Evolutionary conservation across 2,797 vertebrate genomes (phyloP), one percentile per base, ranked within the genome.

Genomic region (Phrynocephalus guinanensis): DNA sequence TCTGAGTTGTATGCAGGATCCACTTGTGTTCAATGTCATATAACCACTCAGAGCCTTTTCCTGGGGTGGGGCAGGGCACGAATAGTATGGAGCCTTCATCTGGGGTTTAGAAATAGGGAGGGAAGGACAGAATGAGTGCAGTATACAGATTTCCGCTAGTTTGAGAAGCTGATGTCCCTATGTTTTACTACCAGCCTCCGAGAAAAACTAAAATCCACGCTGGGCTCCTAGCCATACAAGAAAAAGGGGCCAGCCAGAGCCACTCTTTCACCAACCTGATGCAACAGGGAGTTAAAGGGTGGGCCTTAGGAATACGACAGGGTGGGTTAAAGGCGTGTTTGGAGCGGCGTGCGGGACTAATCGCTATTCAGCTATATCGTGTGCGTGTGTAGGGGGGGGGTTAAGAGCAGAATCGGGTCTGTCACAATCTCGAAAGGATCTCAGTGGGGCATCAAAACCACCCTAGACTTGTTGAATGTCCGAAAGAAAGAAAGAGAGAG

Each of bases 381-480:
- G 76, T 22, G 70, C 38, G 38, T 44, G 38, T 44, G 38, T 44
- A 52, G 76, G 6, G 18, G 67, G n/a, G 18, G 60, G 20, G 22
- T 63, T 16, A 16, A 60, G 15, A 60, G 13, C 60, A 63, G 15
- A 15, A 63, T 15, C 11, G 16, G 15, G 0, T 63, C 13, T 16
- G 60, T 44, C 38, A 44, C 38, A 44, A 44, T 44, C 38, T 44
- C 38, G 38, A 44, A 44, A 15, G 60, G 16, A 5, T 28, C 28
- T 15, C 38, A 6, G 16, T 33, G 30, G 28, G 67, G 44, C 20
- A 60, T 16, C 63, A 20, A 67, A 28, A 72, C 56, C 77, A 80
- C 5, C 26, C 82, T 24, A 28, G 83, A 85, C 87, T n/a, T 85
- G 87, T 88, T 88, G 87, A 52, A 85, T 81, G 83, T 22, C 28